Conservation (phyloP, 2,888 invertebrate genomes). For the Disparrhopalites patrizii region DNA sequence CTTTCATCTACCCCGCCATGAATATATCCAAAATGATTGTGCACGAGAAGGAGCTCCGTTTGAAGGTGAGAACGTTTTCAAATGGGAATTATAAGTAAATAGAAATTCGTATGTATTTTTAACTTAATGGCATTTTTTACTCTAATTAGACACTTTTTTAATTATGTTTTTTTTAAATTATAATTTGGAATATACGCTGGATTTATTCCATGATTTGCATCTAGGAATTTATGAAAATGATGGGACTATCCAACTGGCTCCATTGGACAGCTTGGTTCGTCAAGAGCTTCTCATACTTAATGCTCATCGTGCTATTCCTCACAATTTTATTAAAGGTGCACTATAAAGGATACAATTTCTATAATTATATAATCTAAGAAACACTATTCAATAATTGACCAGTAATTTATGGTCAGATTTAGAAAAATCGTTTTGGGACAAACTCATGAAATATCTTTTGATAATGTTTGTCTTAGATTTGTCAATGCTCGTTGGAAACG, state of each 20-base stretch:
- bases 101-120: background rate
- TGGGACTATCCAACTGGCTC: constrained; percentile 78
- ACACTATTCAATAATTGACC: too few species aligned
- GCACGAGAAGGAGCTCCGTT: constrained; percentile 69
- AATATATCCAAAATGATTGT: constrained; percentile 71
- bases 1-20: constrained; percentile 71
- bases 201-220: background rate
- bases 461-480: too few species aligned
- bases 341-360: background rate
- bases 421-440: too few species aligned
- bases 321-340: constrained; percentile 9
- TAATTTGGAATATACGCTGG: background rate
- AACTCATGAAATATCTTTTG: too few species aligned
- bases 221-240: constrained; percentile 87
- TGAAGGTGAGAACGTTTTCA: too few species aligned
- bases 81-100: too few species aligned
- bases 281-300: constrained; percentile 66
- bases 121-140: constrained; percentile 59
- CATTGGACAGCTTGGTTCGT: constrained; percentile 85
- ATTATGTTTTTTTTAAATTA: background rate
- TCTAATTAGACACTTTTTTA: constrained; percentile 52
- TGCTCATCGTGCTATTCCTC: constrained; percentile 53
- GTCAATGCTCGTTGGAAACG: too few species aligned
- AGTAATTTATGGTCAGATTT: too few species aligned
- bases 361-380: too few species aligned